Conservation (phyloP, 2,888 invertebrate genomes). For the Drosophila affinis region DNA sequence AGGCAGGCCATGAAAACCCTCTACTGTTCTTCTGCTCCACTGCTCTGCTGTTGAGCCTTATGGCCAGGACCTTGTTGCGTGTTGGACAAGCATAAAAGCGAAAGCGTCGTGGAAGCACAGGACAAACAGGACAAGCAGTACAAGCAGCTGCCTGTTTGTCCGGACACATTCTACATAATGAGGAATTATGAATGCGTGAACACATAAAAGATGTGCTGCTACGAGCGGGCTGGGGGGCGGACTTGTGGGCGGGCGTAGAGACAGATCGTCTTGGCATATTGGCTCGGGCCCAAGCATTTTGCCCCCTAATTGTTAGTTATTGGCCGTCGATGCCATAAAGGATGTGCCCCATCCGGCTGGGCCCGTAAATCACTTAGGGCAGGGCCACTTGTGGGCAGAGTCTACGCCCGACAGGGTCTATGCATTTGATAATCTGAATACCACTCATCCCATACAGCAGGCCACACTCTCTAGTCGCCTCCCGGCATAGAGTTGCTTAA, state of each 20-base stretch:
- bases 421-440: slow-evolving; percentile 48
- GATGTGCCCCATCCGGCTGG: slow-evolving; percentile 11
- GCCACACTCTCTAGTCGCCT: not conserved
- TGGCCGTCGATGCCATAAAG: slow-evolving; percentile 28
- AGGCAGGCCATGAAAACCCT: not conserved
- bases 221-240: not conserved
- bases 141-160: slow-evolving; percentile 20
- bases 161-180: slow-evolving; percentile 54
- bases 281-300: slow-evolving; percentile 1
- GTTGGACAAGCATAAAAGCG: slow-evolving; percentile 26
- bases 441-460: slow-evolving; percentile 9
- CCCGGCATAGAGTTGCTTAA: not conserved
- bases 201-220: slow-evolving; percentile 35
- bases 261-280: slow-evolving; percentile 8
- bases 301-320: slow-evolving; percentile 69
- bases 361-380: slow-evolving; percentile 41
- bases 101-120: not conserved
- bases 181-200: slow-evolving; percentile 67
- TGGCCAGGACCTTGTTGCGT: slow-evolving; percentile 17
- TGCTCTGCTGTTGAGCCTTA: too few species aligned
- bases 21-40: too few species aligned
- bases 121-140: not conserved
- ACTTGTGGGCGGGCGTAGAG: not conserved
- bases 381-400: slow-evolving; percentile 8
- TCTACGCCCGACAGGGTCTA: slow-evolving; percentile 6